Conservation (phyloP, 2,113 vertebrate genomes). For the Crotophaga sulcirostris region DNA sequence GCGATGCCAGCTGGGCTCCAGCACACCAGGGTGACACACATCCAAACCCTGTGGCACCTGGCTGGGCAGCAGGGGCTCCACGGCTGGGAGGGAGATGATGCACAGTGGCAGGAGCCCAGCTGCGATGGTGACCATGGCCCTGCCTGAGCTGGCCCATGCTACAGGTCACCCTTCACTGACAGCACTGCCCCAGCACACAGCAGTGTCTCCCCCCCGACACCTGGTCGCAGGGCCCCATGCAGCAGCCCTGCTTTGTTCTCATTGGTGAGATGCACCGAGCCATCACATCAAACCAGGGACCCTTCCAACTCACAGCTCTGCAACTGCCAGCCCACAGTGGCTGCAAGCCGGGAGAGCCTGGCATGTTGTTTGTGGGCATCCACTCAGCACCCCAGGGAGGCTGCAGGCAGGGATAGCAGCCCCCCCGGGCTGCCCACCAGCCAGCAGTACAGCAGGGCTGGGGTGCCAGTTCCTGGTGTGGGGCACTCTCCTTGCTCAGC, state of each 20-base stretch:
- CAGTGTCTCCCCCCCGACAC: background rate
- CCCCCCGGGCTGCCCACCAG: background rate
- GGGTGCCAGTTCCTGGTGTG: fast-evolving
- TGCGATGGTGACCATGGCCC: background rate
- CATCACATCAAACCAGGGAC: background rate
- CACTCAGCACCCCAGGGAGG: fast-evolving
- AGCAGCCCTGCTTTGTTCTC: slow-evolving; percentile 24
- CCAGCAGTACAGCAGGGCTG: fast-evolving
- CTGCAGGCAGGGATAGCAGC: background rate
- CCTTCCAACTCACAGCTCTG: background rate
- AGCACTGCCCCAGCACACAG: fast-evolving
- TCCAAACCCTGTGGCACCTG: background rate
- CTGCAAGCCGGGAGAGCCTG: background rate
- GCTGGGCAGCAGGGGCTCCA: background rate
- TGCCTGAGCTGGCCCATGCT: background rate
- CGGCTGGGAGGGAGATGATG: fast-evolving
- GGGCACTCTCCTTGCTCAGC: background rate
- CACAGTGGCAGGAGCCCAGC: background rate
- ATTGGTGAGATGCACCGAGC: background rate
- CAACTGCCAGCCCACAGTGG: background rate
- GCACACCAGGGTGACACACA: fast-evolving
- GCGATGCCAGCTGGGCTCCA: fast-evolving
- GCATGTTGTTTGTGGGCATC: fast-evolving
- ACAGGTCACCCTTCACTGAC: fast-evolving
- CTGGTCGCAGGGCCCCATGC: background rate